Conservation (phyloP, 1,140 invertebrate genomes). For the Cydia amplana region DNA sequence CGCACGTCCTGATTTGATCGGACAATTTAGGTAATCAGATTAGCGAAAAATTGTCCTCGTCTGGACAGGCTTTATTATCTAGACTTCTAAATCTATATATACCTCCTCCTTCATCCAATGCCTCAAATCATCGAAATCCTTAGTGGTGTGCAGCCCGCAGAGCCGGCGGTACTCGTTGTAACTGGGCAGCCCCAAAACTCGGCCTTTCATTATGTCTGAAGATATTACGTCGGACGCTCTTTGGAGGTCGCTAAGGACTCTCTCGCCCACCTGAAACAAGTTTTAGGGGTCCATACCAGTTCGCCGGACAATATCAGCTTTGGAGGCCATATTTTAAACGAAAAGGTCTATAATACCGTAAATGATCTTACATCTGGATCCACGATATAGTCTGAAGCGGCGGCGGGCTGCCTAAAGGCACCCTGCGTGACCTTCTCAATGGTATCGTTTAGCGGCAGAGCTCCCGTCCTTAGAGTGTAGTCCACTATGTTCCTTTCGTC, state of each 20-base stretch:
- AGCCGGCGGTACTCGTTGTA: constrained; percentile 86
- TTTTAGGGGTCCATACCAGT: too few relatives aligned
- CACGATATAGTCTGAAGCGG: constrained; percentile 32
- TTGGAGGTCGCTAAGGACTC: too few relatives aligned
- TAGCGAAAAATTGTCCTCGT: too few relatives aligned
- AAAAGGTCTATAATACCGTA: too few relatives aligned
- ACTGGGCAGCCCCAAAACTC: constrained; percentile 85
- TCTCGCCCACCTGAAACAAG: too few relatives aligned
- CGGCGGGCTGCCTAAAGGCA: constrained; percentile 42
- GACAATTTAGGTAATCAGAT: too few relatives aligned
- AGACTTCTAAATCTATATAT: too few relatives aligned
- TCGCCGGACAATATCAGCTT: too few relatives aligned
- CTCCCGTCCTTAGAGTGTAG: constrained; percentile 39
- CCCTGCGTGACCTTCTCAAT: constrained; percentile 44
- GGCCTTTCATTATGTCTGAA: constrained; percentile 69
- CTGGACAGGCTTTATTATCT: too few relatives aligned
- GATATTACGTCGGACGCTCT: too few relatives aligned
- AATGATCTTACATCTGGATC: constrained; percentile 45
- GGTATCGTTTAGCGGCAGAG: constrained; percentile 37
- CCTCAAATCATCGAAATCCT: constrained; percentile 79
- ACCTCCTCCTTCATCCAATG: constrained; percentile 79
- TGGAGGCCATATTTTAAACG: too few relatives aligned
- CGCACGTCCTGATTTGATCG: too few relatives aligned
- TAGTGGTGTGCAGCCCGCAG: constrained; percentile 80
- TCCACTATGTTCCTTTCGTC: constrained; percentile 31